Evolutionary conservation across 2,113 vertebrate genomes (phyloP).

Genomic region (Heliornis fulica): DNA sequence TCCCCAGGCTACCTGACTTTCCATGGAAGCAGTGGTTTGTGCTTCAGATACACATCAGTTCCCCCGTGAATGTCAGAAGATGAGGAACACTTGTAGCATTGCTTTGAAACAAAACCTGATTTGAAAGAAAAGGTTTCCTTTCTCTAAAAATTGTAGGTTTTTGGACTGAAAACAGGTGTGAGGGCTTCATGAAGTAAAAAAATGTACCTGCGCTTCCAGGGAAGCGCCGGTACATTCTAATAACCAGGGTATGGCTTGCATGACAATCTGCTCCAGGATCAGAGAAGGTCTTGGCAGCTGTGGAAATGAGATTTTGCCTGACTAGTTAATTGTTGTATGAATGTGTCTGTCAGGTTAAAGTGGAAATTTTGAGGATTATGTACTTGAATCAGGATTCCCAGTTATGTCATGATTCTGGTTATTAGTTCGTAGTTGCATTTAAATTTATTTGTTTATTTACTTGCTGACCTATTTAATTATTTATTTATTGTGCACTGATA

Average conservation of each 20-base stretch:
- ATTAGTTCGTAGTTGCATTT: neutral
- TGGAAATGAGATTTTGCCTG: neutral
- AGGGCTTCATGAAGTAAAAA: neutral
- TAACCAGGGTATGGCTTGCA: neutral
- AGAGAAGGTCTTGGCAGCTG: neutral
- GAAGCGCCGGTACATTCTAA: neutral
- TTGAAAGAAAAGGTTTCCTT: neutral
- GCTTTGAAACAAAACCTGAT: neutral
- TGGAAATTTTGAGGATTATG: neutral
- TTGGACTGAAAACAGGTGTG: neutral
- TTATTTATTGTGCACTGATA: neutral
- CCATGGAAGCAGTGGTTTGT: neutral
- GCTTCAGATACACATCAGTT: neutral
- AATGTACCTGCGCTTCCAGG: neutral
- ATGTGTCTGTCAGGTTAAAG: neutral
- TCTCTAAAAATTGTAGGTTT: neutral
- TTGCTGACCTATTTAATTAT: neutral
- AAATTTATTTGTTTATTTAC: fast-evolving
- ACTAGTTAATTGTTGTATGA: neutral
- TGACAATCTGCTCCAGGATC: neutral
- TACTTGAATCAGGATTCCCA: neutral
- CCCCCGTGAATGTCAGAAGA: neutral
- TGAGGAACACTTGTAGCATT: neutral
- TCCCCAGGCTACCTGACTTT: neutral
- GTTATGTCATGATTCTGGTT: neutral